These are phyloP conservation scores for Ptiloglossa arizonensis DNA, from an alignment of 1,140 invertebrate genomes.

Conservation along the genomic window DNA sequence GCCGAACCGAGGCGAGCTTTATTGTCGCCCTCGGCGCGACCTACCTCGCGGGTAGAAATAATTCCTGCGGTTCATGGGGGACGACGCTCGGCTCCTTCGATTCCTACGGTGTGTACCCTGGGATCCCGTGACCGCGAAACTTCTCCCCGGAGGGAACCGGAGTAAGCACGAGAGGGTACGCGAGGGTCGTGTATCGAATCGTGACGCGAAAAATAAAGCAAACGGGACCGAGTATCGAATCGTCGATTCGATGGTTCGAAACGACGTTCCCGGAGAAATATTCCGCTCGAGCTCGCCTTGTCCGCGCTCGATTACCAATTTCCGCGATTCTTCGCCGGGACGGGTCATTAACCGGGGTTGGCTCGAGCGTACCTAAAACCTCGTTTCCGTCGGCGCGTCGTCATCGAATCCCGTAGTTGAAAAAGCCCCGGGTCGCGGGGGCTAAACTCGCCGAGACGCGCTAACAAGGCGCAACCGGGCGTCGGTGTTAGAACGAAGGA, in stretches of 20 bases:
- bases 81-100: conserved; percentile 37
- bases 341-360: conserved; percentile 6
- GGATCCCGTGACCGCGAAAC: not conserved
- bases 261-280: too few species aligned
- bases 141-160: not conserved
- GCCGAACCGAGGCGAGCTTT: conserved; percentile 38
- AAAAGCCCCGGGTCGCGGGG: conserved; percentile 30
- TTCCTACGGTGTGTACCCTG: not conserved
- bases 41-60: conserved; percentile 29
- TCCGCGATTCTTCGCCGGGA: not conserved
- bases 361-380: conserved; percentile 14
- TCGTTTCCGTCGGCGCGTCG: conserved; percentile 20
- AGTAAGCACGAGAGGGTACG: too few species aligned
- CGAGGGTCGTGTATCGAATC: too few species aligned
- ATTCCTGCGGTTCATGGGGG: conserved; percentile 44
- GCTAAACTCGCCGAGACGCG: conserved; percentile 55
- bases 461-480: conserved; percentile 58
- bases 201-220: not conserved
- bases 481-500: conserved; percentile 53
- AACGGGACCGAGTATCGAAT: too few species aligned
- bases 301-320: not conserved
- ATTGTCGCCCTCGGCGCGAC: conserved; percentile 39
- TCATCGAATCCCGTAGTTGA: conserved; percentile 13
- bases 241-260: too few species aligned
- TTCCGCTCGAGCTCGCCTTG: not conserved